Evolutionary conservation across 2,797 vertebrate species (phyloP), one percentile per base, ranked within the genome.

Genomic region (Myiotriccus ornatus): DNA sequence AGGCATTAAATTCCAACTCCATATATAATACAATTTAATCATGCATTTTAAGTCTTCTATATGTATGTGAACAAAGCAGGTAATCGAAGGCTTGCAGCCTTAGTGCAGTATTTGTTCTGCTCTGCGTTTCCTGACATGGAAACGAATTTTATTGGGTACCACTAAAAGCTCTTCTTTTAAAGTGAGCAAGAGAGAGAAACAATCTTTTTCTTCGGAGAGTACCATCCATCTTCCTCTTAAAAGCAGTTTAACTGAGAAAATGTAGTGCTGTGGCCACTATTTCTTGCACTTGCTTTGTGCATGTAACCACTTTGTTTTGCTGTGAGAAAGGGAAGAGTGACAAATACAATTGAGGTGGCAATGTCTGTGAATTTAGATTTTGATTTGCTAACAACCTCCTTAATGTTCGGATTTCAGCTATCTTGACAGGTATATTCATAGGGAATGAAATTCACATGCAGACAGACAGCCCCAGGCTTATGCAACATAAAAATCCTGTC

Each of bases 341-440:
- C 53, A 87, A 95, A 87, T 75, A 74, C 50, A 80, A n/a, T 4
- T 71, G 57, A 65, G 68, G 57, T 73, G 62, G 70, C 73, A 78
- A 12, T 83, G 49, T 73, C 86, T 90, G 64, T 64, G 64, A 84
- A 92, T 93, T 94, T 64, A 2, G 12, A 83, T 87, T 94, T 85
- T 83, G 57, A 92, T 94, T 92, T 89, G 35, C 87, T 93, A 95
- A 95, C 89, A 91, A 65, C 32, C 53, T 91, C 62, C 69, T 95
- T 96, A 94, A 94, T 93, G 85, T 86, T 95, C 89, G 65, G 73
- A 78, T 91, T 92, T 92, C 94, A 64, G 35, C 64, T 89, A 7
- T 70, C 60, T 93, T 96, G 92, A 89, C 92, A 88, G 65, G 57
- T 89, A 53, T 90, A 90, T 93, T 95, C 84, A 53, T 53, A 69